phyloP scores from a whole-genome alignment of 2,888 invertebrate genomes.

The Drymonia ruficornis region DNA sequence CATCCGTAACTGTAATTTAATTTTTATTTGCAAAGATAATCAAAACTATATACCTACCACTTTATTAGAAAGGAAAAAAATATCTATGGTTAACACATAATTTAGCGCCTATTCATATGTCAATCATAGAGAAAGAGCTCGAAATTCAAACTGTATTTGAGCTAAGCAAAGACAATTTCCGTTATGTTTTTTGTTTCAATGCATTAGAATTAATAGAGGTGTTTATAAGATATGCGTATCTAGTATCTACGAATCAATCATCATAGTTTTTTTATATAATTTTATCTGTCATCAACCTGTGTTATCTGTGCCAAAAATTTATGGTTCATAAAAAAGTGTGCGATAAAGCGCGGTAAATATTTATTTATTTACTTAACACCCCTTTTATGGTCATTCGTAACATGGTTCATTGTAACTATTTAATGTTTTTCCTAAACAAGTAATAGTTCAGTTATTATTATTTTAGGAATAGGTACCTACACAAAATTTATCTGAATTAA shows the following conservation, averaged over 20 bases:
- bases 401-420: too few species aligned
- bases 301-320: background rate
- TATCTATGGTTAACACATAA: conserved; percentile 7
- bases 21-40: background rate
- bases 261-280: background rate
- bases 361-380: background rate
- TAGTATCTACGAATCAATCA: background rate
- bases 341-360: background rate
- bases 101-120: conserved; percentile 13
- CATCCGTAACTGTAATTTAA: background rate
- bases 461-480: too few species aligned
- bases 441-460: background rate
- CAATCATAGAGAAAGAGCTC: conserved; percentile 6
- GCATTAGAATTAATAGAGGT: background rate
- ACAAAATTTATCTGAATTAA: too few species aligned
- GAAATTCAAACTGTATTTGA: conserved; percentile 7
- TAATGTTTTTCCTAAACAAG: too few species aligned
- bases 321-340: background rate
- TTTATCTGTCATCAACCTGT: background rate
- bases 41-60: background rate
- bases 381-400: too few species aligned
- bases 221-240: background rate
- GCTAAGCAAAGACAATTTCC: conserved; percentile 2
- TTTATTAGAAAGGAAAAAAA: background rate
- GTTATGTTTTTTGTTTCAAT: background rate